Conservation (phyloP, 2,888 invertebrate species). For the Morpho deidamia region DNA sequence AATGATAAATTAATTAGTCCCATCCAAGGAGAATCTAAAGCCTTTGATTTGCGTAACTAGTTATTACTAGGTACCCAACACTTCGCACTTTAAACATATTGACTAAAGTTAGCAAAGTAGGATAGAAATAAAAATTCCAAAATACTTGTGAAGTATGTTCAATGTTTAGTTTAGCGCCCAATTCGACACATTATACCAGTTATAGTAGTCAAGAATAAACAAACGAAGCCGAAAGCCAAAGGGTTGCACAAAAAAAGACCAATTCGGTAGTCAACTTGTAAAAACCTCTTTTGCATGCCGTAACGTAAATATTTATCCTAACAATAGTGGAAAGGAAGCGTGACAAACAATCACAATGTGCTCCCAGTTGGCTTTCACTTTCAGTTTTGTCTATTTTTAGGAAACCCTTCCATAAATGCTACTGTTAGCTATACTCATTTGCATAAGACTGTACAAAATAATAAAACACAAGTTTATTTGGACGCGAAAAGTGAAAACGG, state of each 20-base stretch:
- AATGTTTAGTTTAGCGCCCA: conserved; percentile 33
- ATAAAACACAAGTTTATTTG: conserved; percentile 61
- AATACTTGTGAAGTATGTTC: not conserved
- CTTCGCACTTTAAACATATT: no score
- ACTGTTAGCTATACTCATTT: conserved; percentile 63
- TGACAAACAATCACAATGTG: conserved; percentile 58
- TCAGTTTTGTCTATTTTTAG: conserved; percentile 57
- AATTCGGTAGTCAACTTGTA: conserved; percentile 63
- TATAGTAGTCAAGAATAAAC: conserved; percentile 46
- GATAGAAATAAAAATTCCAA: not conserved
- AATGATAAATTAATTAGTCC: no score
- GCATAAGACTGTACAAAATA: conserved; percentile 69
- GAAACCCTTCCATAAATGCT: conserved; percentile 69
- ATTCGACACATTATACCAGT: conserved; percentile 44
- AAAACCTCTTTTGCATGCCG: conserved; percentile 72
- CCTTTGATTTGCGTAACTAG: conserved; percentile 7
- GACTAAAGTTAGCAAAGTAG: not conserved
- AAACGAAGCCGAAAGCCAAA: conserved; percentile 53
- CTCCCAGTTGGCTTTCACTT: conserved; percentile 72
- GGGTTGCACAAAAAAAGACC: conserved; percentile 68
- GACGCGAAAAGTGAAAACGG: conserved; percentile 72
- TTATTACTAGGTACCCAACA: no score
- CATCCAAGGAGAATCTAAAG: not conserved
- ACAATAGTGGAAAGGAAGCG: conserved; percentile 61
- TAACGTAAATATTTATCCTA: conserved; percentile 70